Evolutionary conservation across 2,797 vertebrate genomes (phyloP), one percentile per base, ranked within the genome.

Genomic region (Sardinella longiceps): DNA sequence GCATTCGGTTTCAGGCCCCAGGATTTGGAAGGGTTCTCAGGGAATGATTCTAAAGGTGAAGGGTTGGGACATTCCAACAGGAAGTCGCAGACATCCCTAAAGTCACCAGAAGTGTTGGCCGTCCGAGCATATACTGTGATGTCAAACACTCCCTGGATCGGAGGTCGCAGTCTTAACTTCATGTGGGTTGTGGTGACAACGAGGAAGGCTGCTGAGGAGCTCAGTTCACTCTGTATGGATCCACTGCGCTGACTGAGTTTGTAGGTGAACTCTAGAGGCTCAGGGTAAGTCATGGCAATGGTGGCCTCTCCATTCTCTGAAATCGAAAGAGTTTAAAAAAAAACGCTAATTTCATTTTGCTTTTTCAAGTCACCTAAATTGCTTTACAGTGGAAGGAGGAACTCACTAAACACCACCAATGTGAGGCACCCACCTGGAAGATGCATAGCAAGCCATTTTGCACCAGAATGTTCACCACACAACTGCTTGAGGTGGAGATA

Each of bases 71-170:
- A 95, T 0, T 95, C 93, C 0, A 97, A 91, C 0, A 92, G 94
- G 86, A 95, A 95, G 88, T 96, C 95, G 86, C 95, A 97, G 39
- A 95, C 92, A 95, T 95, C 94, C 94, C 0, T 94, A 94, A 45
- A 93, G 90, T 2, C 96, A 90, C 86, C 92, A 88, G 14, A 96
- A 90, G 85, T 91, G 93, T 95, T 94, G 90, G 81, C 85, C 90
- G 0, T 77, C 39, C 37, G 37, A 43, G 70, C 70, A 43, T 23
- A 77, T 18, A 77, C 37, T 20, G 10, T 14, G 0, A 77, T 2
- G 37, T 77, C 70, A 20, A 77, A 77, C 2, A 15, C 11, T 10
- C 70, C 70, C 70, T 43, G 37, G 33, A 18, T 77, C 18, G 70
- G 70, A 20, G 70, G 70, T 5, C 70, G 18, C 9, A 77, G 70